phyloP scores from a whole-genome alignment of 2,888 invertebrate genomes.

The Brachyptera risi region DNA sequence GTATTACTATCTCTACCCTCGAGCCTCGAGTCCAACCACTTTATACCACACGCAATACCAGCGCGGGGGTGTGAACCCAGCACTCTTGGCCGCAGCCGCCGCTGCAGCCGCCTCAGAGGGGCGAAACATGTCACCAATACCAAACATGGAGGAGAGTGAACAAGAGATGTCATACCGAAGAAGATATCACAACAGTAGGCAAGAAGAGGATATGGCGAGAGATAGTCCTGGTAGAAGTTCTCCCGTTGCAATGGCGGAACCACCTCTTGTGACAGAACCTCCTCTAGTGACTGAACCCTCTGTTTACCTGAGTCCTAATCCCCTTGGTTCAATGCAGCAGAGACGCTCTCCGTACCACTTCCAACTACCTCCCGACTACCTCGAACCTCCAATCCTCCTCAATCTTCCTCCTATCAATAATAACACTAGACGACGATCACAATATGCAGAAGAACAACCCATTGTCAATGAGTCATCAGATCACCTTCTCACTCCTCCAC shows the following conservation, averaged over 20 bases:
- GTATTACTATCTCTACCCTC: constrained; percentile 44
- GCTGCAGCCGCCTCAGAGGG: constrained; percentile 44
- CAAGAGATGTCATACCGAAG: background rate
- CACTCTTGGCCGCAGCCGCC: constrained; percentile 50
- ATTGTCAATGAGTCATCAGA: constrained; percentile 4
- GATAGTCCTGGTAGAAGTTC: background rate
- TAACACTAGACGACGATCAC: constrained; percentile 1
- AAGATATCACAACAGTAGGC: constrained; percentile 1
- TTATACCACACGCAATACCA: background rate
- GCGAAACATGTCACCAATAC: constrained; percentile 33
- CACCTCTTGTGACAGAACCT: constrained; percentile 19
- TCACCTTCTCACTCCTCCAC: constrained; percentile 53
- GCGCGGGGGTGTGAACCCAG: constrained; percentile 42
- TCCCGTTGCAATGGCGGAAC: background rate
- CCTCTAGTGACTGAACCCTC: constrained; percentile 34
- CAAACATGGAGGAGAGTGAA: constrained; percentile 26
- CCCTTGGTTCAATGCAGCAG: constrained; percentile 35
- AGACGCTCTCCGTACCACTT: constrained; percentile 28
- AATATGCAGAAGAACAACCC: constrained; percentile 12
- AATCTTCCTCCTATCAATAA: constrained; percentile 21
- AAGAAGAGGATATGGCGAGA: constrained; percentile 26
- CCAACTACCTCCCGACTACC: constrained; percentile 33
- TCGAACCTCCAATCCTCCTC: constrained; percentile 28
- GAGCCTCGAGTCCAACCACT: constrained; percentile 17
- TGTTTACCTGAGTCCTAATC: constrained; percentile 39